These are phyloP conservation scores for Rutpela maculata DNA, from an alignment of 2,888 invertebrate species.

Conservation along the genomic window DNA sequence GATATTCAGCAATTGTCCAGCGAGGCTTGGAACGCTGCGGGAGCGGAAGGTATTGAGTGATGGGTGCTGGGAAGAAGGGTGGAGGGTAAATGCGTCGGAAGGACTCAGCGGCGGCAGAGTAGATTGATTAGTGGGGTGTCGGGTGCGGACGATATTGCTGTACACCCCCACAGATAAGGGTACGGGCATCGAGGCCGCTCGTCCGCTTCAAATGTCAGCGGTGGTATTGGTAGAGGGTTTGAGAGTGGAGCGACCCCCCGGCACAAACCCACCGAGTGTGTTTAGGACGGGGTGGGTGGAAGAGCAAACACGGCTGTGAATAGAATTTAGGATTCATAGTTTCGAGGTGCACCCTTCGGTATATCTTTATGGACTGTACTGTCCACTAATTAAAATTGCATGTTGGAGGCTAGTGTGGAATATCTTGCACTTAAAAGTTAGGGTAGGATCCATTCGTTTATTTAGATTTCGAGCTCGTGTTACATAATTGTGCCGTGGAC, in stretches of 20 bases:
- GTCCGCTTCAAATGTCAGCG: slow-evolving; percentile 63
- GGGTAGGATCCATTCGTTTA: not conserved
- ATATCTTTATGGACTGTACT: slow-evolving; percentile 34
- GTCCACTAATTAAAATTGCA: slow-evolving; percentile 38
- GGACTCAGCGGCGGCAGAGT: slow-evolving; percentile 60
- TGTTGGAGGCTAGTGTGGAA: slow-evolving; percentile 3
- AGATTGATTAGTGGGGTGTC: slow-evolving; percentile 72
- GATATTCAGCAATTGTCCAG: slow-evolving; percentile 42
- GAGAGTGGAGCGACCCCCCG: slow-evolving; percentile 43
- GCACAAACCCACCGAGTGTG: slow-evolving; percentile 55
- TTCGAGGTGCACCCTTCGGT: slow-evolving; percentile 29
- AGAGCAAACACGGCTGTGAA: slow-evolving; percentile 51
- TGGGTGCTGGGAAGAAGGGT: slow-evolving; percentile 32
- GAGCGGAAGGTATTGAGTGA: slow-evolving; percentile 46
- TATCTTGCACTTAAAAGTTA: slow-evolving; percentile 8
- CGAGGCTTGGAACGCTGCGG: slow-evolving; percentile 27
- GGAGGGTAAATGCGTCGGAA: slow-evolving; percentile 46
- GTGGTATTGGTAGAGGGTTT: slow-evolving; percentile 58
- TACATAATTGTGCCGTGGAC: slow-evolving; percentile 1
- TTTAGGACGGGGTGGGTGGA: slow-evolving; percentile 64
- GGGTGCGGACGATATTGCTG: slow-evolving; percentile 63
- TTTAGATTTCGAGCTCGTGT: not conserved
- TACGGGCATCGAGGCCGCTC: slow-evolving; percentile 52
- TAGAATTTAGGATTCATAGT: slow-evolving; percentile 29
- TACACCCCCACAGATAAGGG: slow-evolving; percentile 50